Conservation (phyloP, 2,888 invertebrate genomes). For the Anorthoa munda region DNA sequence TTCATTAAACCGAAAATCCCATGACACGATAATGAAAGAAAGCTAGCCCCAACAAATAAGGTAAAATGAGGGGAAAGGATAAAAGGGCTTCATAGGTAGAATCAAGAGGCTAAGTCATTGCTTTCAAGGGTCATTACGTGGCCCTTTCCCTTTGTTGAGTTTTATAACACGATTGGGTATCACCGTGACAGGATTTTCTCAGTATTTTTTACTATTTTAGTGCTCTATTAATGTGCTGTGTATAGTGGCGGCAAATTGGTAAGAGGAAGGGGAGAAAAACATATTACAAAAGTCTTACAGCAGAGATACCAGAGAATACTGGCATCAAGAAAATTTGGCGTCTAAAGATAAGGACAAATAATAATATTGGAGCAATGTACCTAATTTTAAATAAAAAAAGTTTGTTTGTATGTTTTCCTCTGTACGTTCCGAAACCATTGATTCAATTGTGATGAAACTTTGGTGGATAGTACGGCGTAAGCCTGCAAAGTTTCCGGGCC, state of each 20-base stretch:
- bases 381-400: too few species aligned
- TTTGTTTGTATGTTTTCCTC: too few species aligned
- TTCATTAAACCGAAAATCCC: conserved; percentile 12
- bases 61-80: conserved; percentile 47
- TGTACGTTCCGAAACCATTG: too few species aligned
- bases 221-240: conserved; percentile 13
- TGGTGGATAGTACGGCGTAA: too few species aligned
- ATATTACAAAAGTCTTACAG: not conserved
- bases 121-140: conserved; percentile 49
- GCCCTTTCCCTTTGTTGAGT: conserved; percentile 41
- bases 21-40: conserved; percentile 24
- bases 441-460: too few species aligned
- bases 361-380: not conserved
- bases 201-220: conserved; percentile 19
- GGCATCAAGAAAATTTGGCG: not conserved
- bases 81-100: conserved; percentile 53
- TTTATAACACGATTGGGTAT: conserved; percentile 31
- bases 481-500: too few species aligned
- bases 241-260: not conserved
- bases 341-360: not conserved
- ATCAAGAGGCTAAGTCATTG: conserved; percentile 61
- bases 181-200: conserved; percentile 6
- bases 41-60: conserved; percentile 35
- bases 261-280: not conserved
- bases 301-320: not conserved